phyloP scores from a whole-genome alignment of 1,140 invertebrate species.

The Cydia amplana region DNA sequence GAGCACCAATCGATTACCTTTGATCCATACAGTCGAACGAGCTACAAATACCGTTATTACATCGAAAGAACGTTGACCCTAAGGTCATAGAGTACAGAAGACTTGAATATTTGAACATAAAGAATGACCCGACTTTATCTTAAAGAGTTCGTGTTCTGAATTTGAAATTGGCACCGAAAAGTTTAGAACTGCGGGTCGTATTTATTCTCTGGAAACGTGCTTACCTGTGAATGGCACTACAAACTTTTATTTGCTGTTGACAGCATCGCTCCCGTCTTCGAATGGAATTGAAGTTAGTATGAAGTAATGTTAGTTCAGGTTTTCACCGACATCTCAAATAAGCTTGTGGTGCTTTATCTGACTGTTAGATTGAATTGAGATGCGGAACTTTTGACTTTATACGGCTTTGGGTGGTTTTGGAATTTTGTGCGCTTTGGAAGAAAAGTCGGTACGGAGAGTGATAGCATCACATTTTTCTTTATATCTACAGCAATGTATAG shows the following conservation, averaged over 20 bases:
- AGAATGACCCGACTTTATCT: conserved; percentile 21
- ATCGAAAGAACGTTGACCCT: conserved; percentile 50
- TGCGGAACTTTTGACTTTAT: conserved; percentile 14
- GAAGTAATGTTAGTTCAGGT: neutral
- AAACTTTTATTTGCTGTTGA: conserved; percentile 22
- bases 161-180: conserved; percentile 34
- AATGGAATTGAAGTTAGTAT: neutral
- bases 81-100: conserved; percentile 43
- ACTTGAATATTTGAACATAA: conserved; percentile 37
- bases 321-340: neutral
- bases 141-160: conserved; percentile 33
- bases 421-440: neutral
- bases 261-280: neutral
- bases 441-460: neutral
- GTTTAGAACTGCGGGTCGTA: conserved; percentile 12
- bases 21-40: conserved; percentile 34
- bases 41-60: conserved; percentile 44
- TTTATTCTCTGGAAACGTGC: conserved; percentile 23
- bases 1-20: conserved; percentile 37
- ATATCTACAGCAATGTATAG: neutral
- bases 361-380: conserved; percentile 22
- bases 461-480: conserved; percentile 10
- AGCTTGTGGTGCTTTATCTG: conserved; percentile 10
- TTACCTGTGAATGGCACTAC: conserved; percentile 5
- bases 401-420: conserved; percentile 5